phyloP scores from a whole-genome alignment of 2,797 vertebrate species.

The Menidia menidia region DNA sequence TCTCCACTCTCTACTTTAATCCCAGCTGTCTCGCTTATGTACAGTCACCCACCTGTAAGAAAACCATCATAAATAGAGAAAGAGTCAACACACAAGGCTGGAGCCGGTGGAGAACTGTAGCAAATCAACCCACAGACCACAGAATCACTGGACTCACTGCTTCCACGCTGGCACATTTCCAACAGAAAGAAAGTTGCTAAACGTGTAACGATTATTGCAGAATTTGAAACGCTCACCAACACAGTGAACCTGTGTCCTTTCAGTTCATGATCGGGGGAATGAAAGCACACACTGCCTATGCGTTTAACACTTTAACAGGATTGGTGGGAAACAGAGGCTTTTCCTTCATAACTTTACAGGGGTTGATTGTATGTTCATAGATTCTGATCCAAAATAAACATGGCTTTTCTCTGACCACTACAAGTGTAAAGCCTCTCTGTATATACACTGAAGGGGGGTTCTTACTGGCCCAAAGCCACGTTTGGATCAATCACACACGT shows the following conservation, averaged over 20 bases:
- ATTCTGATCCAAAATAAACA: too few species aligned
- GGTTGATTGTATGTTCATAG: too few species aligned
- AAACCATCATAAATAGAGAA: slow-evolving; percentile 75
- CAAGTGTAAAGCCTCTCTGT: background rate
- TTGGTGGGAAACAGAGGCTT: background rate
- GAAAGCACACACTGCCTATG: background rate
- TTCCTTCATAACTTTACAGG: background rate
- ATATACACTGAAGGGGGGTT: slow-evolving; percentile 18
- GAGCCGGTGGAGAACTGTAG: slow-evolving; percentile 58
- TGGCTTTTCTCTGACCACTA: background rate
- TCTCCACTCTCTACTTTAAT: slow-evolving; percentile 71
- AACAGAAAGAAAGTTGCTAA: slow-evolving; percentile 6
- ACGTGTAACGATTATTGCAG: slow-evolving; percentile 20
- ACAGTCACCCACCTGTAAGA: slow-evolving; percentile 75
- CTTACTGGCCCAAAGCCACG: slow-evolving; percentile 46
- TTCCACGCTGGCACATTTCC: slow-evolving; percentile 1
- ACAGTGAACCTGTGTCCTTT: background rate
- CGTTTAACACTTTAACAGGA: too few species aligned
- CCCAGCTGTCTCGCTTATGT: slow-evolving; percentile 77
- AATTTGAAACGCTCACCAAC: too few species aligned
- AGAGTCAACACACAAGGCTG: slow-evolving; percentile 67
- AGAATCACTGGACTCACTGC: slow-evolving; percentile 10
- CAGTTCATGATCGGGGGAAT: background rate
- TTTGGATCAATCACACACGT: slow-evolving; percentile 8
- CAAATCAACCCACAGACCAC: slow-evolving; percentile 59